Base-by-base conservation (phyloP, 1,140 invertebrate species). In the Ridgeia piscesae region DNA sequence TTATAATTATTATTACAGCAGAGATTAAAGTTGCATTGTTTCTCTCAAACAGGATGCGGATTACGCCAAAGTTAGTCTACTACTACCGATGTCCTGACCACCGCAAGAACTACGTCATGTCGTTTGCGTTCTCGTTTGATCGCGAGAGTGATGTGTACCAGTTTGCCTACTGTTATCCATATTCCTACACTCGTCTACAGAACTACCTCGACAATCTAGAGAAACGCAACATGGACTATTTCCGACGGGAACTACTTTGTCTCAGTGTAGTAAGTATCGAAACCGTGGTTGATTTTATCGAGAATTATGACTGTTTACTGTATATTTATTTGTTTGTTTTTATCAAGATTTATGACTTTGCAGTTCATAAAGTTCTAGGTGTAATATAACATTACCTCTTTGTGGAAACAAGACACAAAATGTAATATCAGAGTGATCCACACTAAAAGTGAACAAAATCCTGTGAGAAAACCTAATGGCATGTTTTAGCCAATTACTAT, bases 101-200 rank as follows among this genome's bases (percentile, higher is more conserved):
- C 95, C 97, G 98, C 92, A 98, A 98, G 92, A 98, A 99, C 93
- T 98, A 99, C 95, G 98, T 99, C 9, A 97, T 99, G 34, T 99
- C 98, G 93, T 98, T 99, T 96, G 97, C 98, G 0, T 99, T 99
- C 95, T 97, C 97, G 33, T 99, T 99, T 95, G 99, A 99, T 96
- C 97, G 97, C 91, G 98, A 99, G 95, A 97, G 98, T 93, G 98
- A 98, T 94, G 97, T 98, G 1, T 99, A 99, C 95, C 98, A 99
- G 95, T 99, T 99, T 96, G 97, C 98, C 0, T 97, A 99, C 94
- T 98, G 97, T 17, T 98, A 98, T 94, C 99, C 99, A 0, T 99
- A 99, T 95, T 98, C 98, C 0, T 99, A 99, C 96, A 98, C 98
- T 0, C 96, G 98, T 89, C 96, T 98, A 92, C 97, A 99, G 95